Base-by-base conservation (phyloP, 2,888 invertebrate genomes). In the Cyaniris semiargus region DNA sequence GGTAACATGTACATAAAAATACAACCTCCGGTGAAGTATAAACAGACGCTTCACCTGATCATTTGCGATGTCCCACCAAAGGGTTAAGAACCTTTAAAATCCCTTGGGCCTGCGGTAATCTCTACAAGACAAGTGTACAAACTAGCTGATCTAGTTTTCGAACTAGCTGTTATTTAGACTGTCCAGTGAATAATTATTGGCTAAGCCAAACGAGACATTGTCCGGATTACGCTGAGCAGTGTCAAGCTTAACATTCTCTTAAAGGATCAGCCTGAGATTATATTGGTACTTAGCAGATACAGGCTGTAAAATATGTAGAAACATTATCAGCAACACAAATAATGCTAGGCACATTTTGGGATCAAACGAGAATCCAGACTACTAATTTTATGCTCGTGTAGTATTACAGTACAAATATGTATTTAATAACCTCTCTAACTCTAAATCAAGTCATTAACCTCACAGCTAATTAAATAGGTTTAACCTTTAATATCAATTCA, bases 181-280 rank as follows among this genome's bases (percentile, higher is more conserved):
- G 75, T 60, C 75, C 75, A 31, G 58, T 21, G 75, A 75, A 75
- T 75, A 75, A 75, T 75, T 75, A 75, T 75, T 75, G 60, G 75
- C 23, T 58, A 60, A 75, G 75, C 75, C 75, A 75, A 75, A 75
- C 75, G 60, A 75, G 75, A 75, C 75, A 75, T 58, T 75, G 75
- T 75, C 75, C 31, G 75, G 75, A 75, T 75, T 75, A 60, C 18
- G 34, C 56, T 27, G 58, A 75, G 38, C 75, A 58, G 75, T 75
- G 75, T 75, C 75, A 60, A 58, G 75, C 58, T 58, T 34, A 75
- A 75, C 75, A 75, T 75, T 75, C 75, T 75, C 75, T 60, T 60
- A 75, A 60, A 38, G 75, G 75, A 75, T 75, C 75, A 75, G 34
- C 75, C 23, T 34, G 27, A 75, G 75, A 75, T 75, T 75, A 75